Evolutionary conservation across 2,797 vertebrate genomes (phyloP), one percentile per base, ranked within the genome.

Genomic region (Cossypha niveicapilla): DNA sequence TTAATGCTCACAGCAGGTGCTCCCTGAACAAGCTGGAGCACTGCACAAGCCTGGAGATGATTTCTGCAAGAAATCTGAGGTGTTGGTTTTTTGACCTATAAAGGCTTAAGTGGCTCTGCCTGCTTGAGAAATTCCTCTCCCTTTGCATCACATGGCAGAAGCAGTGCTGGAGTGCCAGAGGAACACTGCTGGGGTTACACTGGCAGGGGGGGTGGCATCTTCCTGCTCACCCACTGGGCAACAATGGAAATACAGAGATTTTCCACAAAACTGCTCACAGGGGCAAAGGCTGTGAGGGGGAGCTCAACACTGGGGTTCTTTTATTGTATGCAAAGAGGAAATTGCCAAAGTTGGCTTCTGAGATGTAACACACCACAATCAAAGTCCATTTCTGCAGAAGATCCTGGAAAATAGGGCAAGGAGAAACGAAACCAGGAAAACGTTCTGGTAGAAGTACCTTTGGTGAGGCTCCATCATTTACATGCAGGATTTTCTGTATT

Each of bases 31-130:
- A 62, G 61, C 73, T 45, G 13, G 35, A 61, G 85, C 77, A 81
- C 45, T 9, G 25, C 71, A 66, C 79, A 57, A 88, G 87, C 89
- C 57, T 18, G 67, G 63, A 78, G 77, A 84, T 2, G 50, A 62
- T 51, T 92, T 93, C 92, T 82, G 56, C 72, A 68, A 88, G 73
- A 84, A 88, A 56, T 58, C 50, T 54, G 75, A 95, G 94, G 90
- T 95, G 96, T 86, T 92, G 92, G 66, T 3, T 60, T 96, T 95
- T 90, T 94, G 90, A 92, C 93, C 90, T 94, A 90, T 48, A 84
- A 96, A 90, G 86, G 34, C 76, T 83, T 61, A 82, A 95, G 84
- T 39, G 74, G 63, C 78, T 84, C 83, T 88, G 92, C 80, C 88
- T 88, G 51, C 86, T 89, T 74, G 67, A 91, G 87, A 91, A 93